phyloP scores from a whole-genome alignment of 2,113 vertebrate species.

The Nothocercus julius region DNA sequence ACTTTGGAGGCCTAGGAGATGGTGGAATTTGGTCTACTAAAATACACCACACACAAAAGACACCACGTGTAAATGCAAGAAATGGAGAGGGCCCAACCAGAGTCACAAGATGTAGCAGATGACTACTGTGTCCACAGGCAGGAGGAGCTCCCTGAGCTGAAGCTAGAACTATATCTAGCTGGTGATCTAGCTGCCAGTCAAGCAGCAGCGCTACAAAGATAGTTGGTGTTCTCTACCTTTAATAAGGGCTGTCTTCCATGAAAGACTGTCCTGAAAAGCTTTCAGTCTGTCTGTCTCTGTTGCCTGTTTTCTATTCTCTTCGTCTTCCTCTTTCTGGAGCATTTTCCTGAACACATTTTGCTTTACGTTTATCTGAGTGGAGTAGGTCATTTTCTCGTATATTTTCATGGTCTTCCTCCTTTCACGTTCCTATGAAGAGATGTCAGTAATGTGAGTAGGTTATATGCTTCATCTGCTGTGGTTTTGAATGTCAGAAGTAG shows the following conservation, averaged over 20 bases:
- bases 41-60: no score
- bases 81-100: background rate
- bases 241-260: constrained; percentile 75
- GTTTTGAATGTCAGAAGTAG: background rate
- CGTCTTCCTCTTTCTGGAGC: constrained; percentile 71
- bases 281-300: constrained; percentile 29
- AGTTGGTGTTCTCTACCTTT: constrained; percentile 66
- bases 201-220: background rate
- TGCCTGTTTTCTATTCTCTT: constrained; percentile 14
- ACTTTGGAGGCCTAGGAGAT: background rate
- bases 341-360: constrained; percentile 67
- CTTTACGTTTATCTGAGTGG: constrained; percentile 64
- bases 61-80: accelerated
- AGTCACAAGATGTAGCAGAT: no score
- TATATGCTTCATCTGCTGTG: background rate
- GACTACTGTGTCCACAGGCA: background rate
- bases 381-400: constrained; percentile 80
- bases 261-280: background rate
- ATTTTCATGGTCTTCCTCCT: constrained; percentile 76
- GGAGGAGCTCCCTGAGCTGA: background rate
- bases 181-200: background rate
- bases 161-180: background rate
- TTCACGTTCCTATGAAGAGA: constrained; percentile 77
- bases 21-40: background rate
- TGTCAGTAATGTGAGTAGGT: background rate